These are phyloP conservation scores for Sorex fumeus DNA, from an alignment of 2,113 vertebrate genomes.

Conservation along the genomic window DNA sequence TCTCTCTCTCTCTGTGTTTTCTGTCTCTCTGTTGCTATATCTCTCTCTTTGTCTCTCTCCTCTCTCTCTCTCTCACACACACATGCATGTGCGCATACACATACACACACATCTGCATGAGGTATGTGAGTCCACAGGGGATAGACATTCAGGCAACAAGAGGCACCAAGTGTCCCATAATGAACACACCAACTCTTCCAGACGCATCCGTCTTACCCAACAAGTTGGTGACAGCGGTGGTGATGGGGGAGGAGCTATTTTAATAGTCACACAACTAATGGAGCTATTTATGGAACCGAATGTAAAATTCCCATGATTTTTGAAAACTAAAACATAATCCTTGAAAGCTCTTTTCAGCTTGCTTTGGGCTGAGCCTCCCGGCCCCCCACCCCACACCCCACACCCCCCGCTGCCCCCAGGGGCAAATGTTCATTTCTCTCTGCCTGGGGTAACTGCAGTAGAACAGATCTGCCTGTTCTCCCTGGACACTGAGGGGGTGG, in stretches of 20 bases:
- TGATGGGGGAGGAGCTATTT: conserved; percentile 15
- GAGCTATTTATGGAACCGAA: conserved; percentile 76
- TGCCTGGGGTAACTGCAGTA: conserved; percentile 47
- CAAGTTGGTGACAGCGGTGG: neutral
- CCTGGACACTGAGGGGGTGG: conserved; percentile 5
- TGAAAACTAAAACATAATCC: conserved; percentile 71
- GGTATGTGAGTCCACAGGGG: neutral
- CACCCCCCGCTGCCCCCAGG: neutral
- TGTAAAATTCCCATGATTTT: conserved; percentile 78
- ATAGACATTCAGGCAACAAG: neutral
- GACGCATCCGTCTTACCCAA: conserved; percentile 53
- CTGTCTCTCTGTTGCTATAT: no score
- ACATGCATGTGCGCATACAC: no score
- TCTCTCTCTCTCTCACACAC: no score
- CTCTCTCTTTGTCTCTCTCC: no score
- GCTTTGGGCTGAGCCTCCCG: conserved; percentile 69
- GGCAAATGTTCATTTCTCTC: conserved; percentile 54
- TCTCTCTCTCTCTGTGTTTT: no score
- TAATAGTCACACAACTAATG: conserved; percentile 73
- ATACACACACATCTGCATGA: neutral
- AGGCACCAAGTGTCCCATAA: conserved; percentile 19
- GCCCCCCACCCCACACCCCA: no score
- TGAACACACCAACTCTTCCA: neutral
- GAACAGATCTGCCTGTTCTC: conserved; percentile 41
- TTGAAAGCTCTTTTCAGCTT: conserved; percentile 72